These are phyloP conservation scores for Dilophus febrilis DNA, from an alignment of 2,888 invertebrate genomes.

Conservation along the genomic window DNA sequence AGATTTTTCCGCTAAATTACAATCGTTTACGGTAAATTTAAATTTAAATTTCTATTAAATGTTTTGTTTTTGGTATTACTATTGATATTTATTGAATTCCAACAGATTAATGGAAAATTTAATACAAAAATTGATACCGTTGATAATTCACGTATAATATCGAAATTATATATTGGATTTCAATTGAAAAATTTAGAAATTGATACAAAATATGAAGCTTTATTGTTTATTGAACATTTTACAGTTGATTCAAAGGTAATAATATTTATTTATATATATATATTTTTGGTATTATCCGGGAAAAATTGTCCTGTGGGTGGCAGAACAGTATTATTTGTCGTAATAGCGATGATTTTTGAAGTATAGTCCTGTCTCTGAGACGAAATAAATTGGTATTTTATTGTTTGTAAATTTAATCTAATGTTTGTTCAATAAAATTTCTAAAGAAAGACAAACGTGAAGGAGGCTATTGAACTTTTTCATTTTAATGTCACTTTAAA, in stretches of 20 bases:
- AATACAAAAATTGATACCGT: slow-evolving; percentile 29
- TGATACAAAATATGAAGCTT: slow-evolving; percentile 38
- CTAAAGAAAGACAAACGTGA: too few relatives aligned
- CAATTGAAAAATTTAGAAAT: slow-evolving; percentile 45
- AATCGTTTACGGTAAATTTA: slow-evolving; percentile 41
- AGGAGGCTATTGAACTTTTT: too few relatives aligned
- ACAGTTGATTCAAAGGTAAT: slow-evolving; percentile 48
- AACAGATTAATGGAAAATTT: slow-evolving; percentile 43
- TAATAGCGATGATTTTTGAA: too few relatives aligned
- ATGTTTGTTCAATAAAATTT: too few relatives aligned
- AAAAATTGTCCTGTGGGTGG: not conserved
- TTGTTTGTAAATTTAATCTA: too few relatives aligned
- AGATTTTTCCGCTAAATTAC: slow-evolving; percentile 51
- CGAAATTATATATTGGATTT: slow-evolving; percentile 44
- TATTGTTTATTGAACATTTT: slow-evolving; percentile 36
- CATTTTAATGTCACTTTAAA: too few relatives aligned
- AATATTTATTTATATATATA: slow-evolving; percentile 6
- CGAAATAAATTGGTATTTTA: too few relatives aligned
- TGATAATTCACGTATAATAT: slow-evolving; percentile 28
- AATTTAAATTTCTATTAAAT: not conserved
- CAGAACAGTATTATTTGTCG: too few relatives aligned
- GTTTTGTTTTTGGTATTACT: not conserved
- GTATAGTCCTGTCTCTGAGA: too few relatives aligned
- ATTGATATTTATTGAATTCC: slow-evolving; percentile 8
- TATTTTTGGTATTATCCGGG: not conserved